Evolutionary conservation across 2,113 vertebrate species (phyloP), one percentile per base, ranked within the genome.

Genomic region (Semicossyphus pulcher): DNA sequence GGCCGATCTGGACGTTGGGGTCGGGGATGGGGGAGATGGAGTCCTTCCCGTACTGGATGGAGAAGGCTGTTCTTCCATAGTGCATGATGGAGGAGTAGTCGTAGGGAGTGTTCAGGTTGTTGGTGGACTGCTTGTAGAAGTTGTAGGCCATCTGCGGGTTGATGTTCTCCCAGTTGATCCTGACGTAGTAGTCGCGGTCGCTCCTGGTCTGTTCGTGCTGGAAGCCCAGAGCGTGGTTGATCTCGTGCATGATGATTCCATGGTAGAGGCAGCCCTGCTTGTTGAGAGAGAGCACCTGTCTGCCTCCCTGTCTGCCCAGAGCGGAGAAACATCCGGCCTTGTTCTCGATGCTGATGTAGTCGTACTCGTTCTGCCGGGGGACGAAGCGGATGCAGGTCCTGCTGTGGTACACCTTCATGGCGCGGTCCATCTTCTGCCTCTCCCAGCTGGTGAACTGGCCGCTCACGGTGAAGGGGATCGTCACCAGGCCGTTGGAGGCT

Each of bases 31-130:
- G 78, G 64, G 52, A 77, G 68, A 88, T 84, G 60, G 49, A 28
- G 7, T 82, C 60, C 37, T 0, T 4, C 7, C 59, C 44, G 9
- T 1, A 18, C 32, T n/a, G 18, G 37, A 65, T 47, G 51, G 85
- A 42, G 61, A 86, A 86, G 44, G 78, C 76, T 11, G 69, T 72
- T 88, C 5, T 82, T 54, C 65, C 69, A 16, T 76, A 83, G 76
- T 86, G 75, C 84, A 41, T 74, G 52, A 84, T 71, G 81, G 81
- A 80, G 66, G 29, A 41, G 60, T 80, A 86, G 65, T 84, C 72
- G 26, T 84, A 80, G 42, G 81, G 71, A 44, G 81, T 76, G 65
- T 79, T 57, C 10, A 76, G 76, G 56, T 84, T 76, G 71, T 79
- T 73, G 64, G 72, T 83, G 51, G 0, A 0, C 25, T 45, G 42